A percentile compares a stretch with the other conserved stretches of the same genome.
Evolutionary conservation across 2,888 invertebrate species (phyloP).

Genomic region (Leptinotarsa haldemani): DNA sequence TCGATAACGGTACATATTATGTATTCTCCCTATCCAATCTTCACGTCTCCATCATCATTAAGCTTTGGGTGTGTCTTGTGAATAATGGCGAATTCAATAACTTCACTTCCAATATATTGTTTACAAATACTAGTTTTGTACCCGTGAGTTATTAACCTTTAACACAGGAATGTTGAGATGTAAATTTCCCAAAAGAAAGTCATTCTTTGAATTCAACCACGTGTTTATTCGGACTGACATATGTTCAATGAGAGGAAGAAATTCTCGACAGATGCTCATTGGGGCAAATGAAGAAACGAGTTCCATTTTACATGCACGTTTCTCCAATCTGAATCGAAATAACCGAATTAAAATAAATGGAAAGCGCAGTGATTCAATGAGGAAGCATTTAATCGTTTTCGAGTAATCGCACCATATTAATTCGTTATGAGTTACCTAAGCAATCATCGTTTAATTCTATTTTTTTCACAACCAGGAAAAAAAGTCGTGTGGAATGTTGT

Average conservation of each 20-base stretch:
- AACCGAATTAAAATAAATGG: not conserved
- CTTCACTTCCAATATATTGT: too few species aligned
- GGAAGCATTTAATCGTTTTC: not conserved
- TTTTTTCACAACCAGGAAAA: too few species aligned
- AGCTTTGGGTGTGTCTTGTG: too few species aligned
- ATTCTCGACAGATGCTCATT: constrained; percentile 12
- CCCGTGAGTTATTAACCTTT: too few species aligned
- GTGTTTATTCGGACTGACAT: not conserved
- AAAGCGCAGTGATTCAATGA: not conserved
- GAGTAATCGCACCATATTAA: not conserved
- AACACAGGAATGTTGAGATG: not conserved
- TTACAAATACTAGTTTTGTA: too few species aligned
- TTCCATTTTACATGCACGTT: not conserved
- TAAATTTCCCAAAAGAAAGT: constrained; percentile 7
- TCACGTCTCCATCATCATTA: too few species aligned
- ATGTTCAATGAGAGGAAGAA: not conserved
- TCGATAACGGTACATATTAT: too few species aligned
- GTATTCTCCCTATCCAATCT: too few species aligned
- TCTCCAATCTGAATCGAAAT: not conserved
- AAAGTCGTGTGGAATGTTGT: too few species aligned
- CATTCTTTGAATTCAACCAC: not conserved
- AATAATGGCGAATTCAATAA: too few species aligned
- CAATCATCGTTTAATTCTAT: too few species aligned
- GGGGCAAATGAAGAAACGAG: constrained; percentile 7
- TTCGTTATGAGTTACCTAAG: not conserved